phyloP scores from a whole-genome alignment of 2,113 vertebrate species.

The Scalopus aquaticus region DNA sequence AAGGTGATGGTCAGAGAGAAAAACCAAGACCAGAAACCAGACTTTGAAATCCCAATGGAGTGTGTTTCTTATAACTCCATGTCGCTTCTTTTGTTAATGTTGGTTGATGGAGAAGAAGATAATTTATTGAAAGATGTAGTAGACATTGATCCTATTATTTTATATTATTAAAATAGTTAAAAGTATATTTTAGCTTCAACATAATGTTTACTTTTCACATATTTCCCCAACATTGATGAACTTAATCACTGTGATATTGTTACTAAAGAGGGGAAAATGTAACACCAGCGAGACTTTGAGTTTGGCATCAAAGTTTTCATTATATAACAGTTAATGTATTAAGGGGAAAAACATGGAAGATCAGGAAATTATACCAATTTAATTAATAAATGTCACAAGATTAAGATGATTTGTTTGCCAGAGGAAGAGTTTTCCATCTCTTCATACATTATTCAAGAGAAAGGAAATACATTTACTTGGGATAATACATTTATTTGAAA shows the following conservation, averaged over 20 bases:
- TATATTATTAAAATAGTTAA: slow-evolving; percentile 13
- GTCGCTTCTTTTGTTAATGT: not conserved
- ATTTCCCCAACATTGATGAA: not conserved
- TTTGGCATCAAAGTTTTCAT: not conserved
- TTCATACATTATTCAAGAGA: slow-evolving; percentile 5
- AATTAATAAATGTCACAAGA: not conserved
- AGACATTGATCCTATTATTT: not conserved
- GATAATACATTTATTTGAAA: not conserved
- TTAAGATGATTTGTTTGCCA: slow-evolving; percentile 31
- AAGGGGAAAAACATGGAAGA: not conserved
- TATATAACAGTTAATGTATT: not conserved
- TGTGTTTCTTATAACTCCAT: not conserved
- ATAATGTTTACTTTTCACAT: not conserved
- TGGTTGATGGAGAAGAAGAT: not conserved
- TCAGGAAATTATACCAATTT: slow-evolving; percentile 30
- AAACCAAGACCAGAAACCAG: not conserved
- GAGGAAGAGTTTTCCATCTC: slow-evolving; percentile 36
- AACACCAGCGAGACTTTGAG: not conserved
- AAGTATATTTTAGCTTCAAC: slow-evolving; percentile 38
- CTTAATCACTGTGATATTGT: not conserved
- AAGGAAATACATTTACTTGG: not conserved
- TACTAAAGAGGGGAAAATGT: not conserved
- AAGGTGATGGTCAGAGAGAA: not conserved
- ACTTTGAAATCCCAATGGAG: not conserved
- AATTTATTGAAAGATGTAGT: not conserved